Evolutionary conservation across 2,797 vertebrate species (phyloP).

Genomic region (Sphenopsis melanotis): DNA sequence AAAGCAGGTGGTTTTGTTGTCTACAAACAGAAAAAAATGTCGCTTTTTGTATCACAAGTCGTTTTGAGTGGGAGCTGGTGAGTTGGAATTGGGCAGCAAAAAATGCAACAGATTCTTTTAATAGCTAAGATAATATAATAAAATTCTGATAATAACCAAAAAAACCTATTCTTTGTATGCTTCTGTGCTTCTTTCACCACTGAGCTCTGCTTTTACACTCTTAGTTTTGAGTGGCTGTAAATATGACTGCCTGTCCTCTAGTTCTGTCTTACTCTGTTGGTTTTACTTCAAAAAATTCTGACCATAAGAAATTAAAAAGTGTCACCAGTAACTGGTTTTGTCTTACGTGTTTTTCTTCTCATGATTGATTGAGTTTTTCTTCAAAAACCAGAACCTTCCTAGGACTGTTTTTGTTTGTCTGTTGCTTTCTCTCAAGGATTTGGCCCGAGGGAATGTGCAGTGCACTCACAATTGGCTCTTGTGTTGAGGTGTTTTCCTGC

Average conservation of each 20-base stretch:
- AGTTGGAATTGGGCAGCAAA: neutral
- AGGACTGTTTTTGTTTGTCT: neutral
- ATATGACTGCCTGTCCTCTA: neutral
- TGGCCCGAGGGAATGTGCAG: neutral
- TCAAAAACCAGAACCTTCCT: neutral
- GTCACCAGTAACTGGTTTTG: neutral
- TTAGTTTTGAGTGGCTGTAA: constrained; percentile 22
- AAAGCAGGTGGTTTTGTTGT: neutral
- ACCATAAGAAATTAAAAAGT: constrained; percentile 9
- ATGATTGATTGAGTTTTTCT: neutral
- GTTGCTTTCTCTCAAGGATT: neutral
- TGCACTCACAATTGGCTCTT: neutral
- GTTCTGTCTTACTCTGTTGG: neutral
- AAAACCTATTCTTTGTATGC: neutral
- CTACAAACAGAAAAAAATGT: neutral
- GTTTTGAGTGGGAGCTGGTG: neutral
- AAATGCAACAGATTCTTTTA: neutral
- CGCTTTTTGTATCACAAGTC: neutral
- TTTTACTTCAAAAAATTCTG: neutral
- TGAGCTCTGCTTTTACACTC: neutral
- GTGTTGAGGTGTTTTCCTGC: neutral
- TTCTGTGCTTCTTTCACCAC: neutral
- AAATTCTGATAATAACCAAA: neutral
- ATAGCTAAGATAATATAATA: neutral
- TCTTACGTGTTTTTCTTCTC: neutral